Evolutionary conservation across 2,888 invertebrate species (phyloP).

Genomic region (Caenorhabditis doughertyi): DNA sequence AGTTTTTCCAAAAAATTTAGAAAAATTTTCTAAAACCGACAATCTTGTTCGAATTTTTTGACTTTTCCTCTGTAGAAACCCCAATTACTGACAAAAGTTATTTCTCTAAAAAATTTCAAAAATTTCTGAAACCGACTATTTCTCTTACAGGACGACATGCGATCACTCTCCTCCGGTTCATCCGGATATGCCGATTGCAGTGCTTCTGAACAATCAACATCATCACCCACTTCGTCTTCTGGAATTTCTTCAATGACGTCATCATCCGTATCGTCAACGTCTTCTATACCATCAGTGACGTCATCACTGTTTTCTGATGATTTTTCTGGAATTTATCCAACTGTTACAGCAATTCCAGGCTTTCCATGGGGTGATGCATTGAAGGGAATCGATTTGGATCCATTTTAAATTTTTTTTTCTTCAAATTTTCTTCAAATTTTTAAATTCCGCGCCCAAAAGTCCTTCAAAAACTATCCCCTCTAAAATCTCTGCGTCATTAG

Average conservation of each 20-base stretch:
- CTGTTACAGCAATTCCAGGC: slow-evolving; percentile 12
- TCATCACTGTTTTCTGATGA: slow-evolving; percentile 35
- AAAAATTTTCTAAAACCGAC: too few species aligned
- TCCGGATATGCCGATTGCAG: slow-evolving; percentile 71
- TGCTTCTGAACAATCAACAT: slow-evolving; percentile 54
- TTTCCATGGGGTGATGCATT: slow-evolving; percentile 48
- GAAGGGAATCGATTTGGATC: slow-evolving; percentile 40
- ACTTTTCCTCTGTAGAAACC: too few species aligned
- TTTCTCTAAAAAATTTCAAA: background rate
- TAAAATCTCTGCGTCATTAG: background rate
- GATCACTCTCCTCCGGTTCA: slow-evolving; percentile 74
- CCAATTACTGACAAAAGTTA: too few species aligned
- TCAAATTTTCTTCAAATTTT: background rate
- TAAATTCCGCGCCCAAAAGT: background rate
- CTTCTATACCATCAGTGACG: background rate
- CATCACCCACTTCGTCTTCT: slow-evolving; percentile 44
- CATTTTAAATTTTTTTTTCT: background rate
- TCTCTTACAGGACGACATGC: slow-evolving; percentile 77
- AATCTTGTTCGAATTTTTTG: too few species aligned
- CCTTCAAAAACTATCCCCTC: slow-evolving; percentile 2
- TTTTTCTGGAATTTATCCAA: slow-evolving; percentile 56
- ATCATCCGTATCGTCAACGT: background rate
- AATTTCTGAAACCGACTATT: background rate
- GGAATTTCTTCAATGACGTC: slow-evolving; percentile 22
- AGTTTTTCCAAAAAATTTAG: too few species aligned